These are phyloP conservation scores for Scolopax mira DNA, from an alignment of 2,113 vertebrate genomes.

Conservation along the genomic window DNA sequence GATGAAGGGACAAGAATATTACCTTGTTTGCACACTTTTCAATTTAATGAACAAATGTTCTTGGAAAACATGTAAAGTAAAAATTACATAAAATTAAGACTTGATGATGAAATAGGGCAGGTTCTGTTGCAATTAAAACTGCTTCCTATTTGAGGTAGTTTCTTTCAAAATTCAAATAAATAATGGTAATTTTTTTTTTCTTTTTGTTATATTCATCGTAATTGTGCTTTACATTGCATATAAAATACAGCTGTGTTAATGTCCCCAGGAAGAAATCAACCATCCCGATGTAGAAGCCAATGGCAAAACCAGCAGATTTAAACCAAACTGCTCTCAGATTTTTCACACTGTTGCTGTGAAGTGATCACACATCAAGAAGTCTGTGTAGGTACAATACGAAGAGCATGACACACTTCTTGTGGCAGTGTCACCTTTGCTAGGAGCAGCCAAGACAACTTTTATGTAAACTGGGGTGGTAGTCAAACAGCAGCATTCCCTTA, in stretches of 20 bases:
- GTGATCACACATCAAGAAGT: not conserved
- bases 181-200: not conserved
- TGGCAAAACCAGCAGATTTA: not conserved
- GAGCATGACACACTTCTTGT: not conserved
- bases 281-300: not conserved
- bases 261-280: not conserved
- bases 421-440: not conserved
- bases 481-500: not conserved
- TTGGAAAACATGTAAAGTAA: not conserved
- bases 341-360: not conserved
- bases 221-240: not conserved
- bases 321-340: not conserved
- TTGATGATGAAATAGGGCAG: not conserved
- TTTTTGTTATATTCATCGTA: not conserved
- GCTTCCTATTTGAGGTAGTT: not conserved
- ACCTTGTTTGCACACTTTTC: not conserved
- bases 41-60: not conserved
- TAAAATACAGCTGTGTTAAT: not conserved
- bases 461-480: not conserved
- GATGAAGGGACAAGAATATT: not conserved
- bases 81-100: not conserved
- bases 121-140: not conserved
- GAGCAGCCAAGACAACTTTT: not conserved
- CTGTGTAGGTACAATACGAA: not conserved
- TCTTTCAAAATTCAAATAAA: not conserved